Evolutionary conservation across 92 coral and sea anemone genomes (phyloP).

Genomic region (Phymanthus crucifer): DNA sequence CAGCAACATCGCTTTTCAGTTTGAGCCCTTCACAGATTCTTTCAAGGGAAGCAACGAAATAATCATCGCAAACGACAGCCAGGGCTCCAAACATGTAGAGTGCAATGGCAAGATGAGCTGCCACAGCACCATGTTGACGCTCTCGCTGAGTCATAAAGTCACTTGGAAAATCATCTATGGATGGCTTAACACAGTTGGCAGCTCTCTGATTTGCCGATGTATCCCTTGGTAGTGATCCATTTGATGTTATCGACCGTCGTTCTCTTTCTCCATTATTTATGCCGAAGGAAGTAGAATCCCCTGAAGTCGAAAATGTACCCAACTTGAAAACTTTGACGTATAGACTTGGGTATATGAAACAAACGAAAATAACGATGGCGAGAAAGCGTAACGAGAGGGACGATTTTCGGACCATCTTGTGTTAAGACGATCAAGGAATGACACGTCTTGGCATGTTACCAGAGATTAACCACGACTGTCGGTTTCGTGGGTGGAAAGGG

Average conservation of each 20-base stretch:
- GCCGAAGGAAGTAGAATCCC: background rate
- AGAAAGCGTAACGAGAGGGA: constrained; percentile 36
- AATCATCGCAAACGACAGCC: constrained; percentile 67
- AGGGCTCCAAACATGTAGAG: constrained; percentile 73
- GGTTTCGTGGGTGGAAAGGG: background rate
- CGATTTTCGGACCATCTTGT: constrained; percentile 19
- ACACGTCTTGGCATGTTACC: constrained; percentile 1
- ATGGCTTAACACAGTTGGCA: constrained; percentile 76
- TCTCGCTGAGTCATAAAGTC: constrained; percentile 72
- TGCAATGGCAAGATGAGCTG: constrained; percentile 55
- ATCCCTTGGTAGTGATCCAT: constrained; percentile 13
- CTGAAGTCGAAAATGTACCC: background rate
- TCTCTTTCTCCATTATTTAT: background rate
- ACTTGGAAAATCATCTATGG: constrained; percentile 71
- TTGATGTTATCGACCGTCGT: background rate
- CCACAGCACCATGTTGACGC: constrained; percentile 61
- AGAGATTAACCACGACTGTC: background rate
- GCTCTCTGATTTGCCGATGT: constrained; percentile 18
- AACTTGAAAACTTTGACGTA: constrained; percentile 29
- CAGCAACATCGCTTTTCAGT: constrained; percentile 69
- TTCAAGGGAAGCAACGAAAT: constrained; percentile 78
- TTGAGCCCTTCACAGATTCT: constrained; percentile 51
- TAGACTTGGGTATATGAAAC: constrained; percentile 62
- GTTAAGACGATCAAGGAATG: background rate
- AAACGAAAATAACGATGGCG: constrained; percentile 29